Conservation (phyloP, 2,888 invertebrate genomes). For the Sphaeridia pumilis region DNA sequence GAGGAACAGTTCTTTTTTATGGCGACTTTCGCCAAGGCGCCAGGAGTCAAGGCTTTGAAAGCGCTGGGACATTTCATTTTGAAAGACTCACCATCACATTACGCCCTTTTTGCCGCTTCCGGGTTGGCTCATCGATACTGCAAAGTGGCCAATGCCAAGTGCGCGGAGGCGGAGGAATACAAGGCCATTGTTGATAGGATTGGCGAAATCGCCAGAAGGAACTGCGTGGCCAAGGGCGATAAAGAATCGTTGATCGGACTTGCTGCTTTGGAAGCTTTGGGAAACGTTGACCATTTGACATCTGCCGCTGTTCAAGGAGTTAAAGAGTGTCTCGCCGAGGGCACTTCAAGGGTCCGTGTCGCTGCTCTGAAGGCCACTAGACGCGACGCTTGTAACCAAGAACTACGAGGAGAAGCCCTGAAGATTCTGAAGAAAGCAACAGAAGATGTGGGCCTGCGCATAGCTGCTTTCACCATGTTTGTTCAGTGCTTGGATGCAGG, state of each 20-base stretch:
- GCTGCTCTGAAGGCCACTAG: slow-evolving; percentile 25
- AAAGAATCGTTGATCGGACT: slow-evolving; percentile 4
- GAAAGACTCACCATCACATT: too few species aligned
- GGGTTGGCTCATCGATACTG: slow-evolving; percentile 27
- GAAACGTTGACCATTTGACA: slow-evolving; percentile 24
- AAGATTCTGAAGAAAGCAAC: slow-evolving; percentile 8
- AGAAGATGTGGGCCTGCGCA: slow-evolving; percentile 9
- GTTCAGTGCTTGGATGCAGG: slow-evolving; percentile 16
- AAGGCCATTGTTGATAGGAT: slow-evolving; percentile 16
- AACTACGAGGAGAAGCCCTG: slow-evolving; percentile 17
- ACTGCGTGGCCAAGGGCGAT: not conserved
- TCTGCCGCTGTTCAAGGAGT: slow-evolving; percentile 14
- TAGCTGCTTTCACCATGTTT: slow-evolving; percentile 21
- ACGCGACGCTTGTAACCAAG: slow-evolving; percentile 24
- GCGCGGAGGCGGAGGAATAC: slow-evolving; percentile 11
- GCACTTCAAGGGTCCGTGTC: slow-evolving; percentile 5
- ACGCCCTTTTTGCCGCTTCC: slow-evolving; percentile 23
- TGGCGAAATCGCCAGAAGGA: slow-evolving; percentile 12
- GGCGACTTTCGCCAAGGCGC: slow-evolving; percentile 25
- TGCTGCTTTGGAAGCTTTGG: slow-evolving; percentile 21
- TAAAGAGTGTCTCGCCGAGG: slow-evolving; percentile 2
- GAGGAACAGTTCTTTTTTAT: too few species aligned
- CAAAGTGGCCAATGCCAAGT: slow-evolving; percentile 11
- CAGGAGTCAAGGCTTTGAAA: slow-evolving; percentile 21
- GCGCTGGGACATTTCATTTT: too few species aligned